phyloP scores from a whole-genome alignment of 2,888 invertebrate genomes.

The Platynereis dumerilii region DNA sequence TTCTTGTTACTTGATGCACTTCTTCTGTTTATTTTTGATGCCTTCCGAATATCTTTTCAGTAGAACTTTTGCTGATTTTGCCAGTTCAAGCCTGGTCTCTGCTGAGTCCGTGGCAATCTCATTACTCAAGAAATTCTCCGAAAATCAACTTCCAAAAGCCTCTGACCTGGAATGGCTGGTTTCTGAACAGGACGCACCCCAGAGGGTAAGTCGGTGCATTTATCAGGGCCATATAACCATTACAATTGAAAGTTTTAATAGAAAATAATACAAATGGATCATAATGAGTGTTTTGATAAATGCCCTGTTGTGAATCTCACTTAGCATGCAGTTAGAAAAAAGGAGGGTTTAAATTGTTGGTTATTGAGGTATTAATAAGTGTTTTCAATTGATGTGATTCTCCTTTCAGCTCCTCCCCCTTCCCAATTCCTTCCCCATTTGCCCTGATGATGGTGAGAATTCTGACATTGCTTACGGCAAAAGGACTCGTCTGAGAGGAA shows the following conservation, averaged over 20 bases:
- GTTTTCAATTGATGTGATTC: no score
- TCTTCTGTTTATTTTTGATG: no score
- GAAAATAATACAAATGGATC: no score
- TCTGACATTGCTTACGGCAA: conserved; percentile 35
- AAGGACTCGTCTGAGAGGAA: conserved; percentile 72
- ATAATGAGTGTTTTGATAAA: not conserved
- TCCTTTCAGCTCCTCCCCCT: conserved; percentile 73
- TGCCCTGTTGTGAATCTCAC: conserved; percentile 2
- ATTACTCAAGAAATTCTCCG: conserved; percentile 77
- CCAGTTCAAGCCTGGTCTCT: conserved; percentile 59
- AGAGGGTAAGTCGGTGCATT: conserved; percentile 65
- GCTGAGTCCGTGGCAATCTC: conserved; percentile 83
- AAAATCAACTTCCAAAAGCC: conserved; percentile 76
- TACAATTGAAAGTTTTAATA: no score
- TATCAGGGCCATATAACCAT: no score
- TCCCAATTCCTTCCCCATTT: conserved; percentile 75
- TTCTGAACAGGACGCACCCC: conserved; percentile 79
- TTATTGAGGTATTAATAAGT: no score
- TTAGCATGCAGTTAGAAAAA: no score
- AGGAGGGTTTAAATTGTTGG: no score
- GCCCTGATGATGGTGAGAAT: conserved; percentile 72
- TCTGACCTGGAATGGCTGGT: conserved; percentile 83
- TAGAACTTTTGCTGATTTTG: not conserved
- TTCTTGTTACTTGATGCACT: no score
- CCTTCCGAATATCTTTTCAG: conserved; percentile 1